Conservation (phyloP, 2,113 vertebrate species). For the Xiphophorus maculatus region DNA sequence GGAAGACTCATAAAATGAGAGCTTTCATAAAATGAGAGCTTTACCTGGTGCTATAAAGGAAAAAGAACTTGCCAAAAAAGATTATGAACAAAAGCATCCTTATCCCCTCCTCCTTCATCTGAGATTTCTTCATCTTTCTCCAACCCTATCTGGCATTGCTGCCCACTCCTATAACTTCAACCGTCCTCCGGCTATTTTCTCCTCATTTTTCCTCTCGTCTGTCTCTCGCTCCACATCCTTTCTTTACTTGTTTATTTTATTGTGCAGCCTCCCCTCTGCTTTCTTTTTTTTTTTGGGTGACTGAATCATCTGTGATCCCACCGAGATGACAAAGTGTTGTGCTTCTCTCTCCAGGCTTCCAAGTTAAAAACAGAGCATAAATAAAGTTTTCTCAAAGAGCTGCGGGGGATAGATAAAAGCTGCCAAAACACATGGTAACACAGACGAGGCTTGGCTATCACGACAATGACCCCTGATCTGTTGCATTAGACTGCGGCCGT, state of each 20-base stretch:
- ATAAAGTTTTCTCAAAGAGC: constrained; percentile 48
- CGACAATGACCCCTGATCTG: constrained; percentile 56
- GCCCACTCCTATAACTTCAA: constrained; percentile 51
- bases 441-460: constrained; percentile 34
- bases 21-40: background rate
- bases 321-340: constrained; percentile 51
- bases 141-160: constrained; percentile 35
- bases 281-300: constrained; percentile 37
- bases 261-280: constrained; percentile 44
- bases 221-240: constrained; percentile 29
- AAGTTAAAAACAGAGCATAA: constrained; percentile 40
- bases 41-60: constrained; percentile 26
- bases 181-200: constrained; percentile 51
- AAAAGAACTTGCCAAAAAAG: constrained; percentile 30
- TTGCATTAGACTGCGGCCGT: constrained; percentile 44
- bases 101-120: constrained; percentile 35
- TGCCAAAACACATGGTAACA: constrained; percentile 49
- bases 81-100: background rate
- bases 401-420: constrained; percentile 47
- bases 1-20: background rate
- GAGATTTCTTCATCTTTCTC: constrained; percentile 14
- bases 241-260: constrained; percentile 57
- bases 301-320: constrained; percentile 54
- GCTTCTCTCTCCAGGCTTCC: constrained; percentile 33
- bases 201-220: constrained; percentile 39